Percentiles rank a stretch among this genome's conserved stretches.
These are phyloP conservation scores for Phaethornis superciliosus DNA, from an alignment of 2,113 vertebrate genomes.

Conservation along the genomic window DNA sequence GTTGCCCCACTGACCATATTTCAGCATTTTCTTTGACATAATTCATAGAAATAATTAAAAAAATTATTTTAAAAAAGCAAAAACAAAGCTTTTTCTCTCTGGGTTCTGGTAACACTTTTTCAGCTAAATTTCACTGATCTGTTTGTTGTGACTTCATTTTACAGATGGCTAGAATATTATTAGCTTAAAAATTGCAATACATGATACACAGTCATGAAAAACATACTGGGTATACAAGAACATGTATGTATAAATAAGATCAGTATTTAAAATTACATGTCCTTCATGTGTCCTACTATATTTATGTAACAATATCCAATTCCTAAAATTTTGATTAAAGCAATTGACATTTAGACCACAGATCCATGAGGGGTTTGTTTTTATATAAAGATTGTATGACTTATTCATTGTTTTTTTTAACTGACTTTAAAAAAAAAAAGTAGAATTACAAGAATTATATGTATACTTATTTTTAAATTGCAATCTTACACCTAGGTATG, in stretches of 20 bases:
- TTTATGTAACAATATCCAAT: not conserved
- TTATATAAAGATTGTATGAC: not conserved
- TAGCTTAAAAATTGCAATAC: not conserved
- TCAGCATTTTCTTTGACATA: not conserved
- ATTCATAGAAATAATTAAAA: not conserved
- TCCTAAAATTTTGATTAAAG: no score
- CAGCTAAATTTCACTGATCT: not conserved
- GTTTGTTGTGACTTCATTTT: not conserved
- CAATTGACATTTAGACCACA: not conserved
- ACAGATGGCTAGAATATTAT: not conserved
- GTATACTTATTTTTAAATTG: not conserved
- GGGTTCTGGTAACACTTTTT: not conserved
- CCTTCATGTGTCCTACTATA: not conserved
- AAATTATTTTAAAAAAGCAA: not conserved
- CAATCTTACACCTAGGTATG: not conserved
- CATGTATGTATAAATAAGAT: not conserved
- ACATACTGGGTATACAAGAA: not conserved
- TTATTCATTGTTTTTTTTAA: not conserved
- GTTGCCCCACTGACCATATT: not conserved
- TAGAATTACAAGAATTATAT: not conserved
- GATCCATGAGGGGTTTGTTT: not conserved
- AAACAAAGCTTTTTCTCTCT: not conserved
- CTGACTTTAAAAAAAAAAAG: not conserved
- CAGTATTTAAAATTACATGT: not conserved
- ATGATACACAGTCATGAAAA: not conserved